Evolutionary conservation across 1,140 invertebrate genomes (phyloP), one percentile per base, ranked within the genome.

Genomic region (Bombus confusus): DNA sequence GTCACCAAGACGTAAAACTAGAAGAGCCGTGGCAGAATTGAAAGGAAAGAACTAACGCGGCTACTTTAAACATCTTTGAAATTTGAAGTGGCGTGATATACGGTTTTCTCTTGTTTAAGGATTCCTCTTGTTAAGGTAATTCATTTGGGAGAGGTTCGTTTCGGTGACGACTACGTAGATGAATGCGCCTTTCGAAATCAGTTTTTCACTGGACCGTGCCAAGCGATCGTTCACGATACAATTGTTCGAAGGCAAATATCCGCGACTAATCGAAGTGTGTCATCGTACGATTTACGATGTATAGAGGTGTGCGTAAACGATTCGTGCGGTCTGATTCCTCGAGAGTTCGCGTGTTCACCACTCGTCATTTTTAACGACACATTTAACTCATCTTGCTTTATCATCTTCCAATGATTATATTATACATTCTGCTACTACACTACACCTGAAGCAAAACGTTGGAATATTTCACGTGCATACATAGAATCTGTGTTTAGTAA

Each of bases 191-290:
- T 80, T 80, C 88, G 83, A 90, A 90, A 88, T 74, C 87, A 81
- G 59, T 82, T 91, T 83, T 75, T 90, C 88, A 75, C 64, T 72
- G 80, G 64, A 85, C 52, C 81, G 90, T 88, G 83, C 82, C 85
- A 59, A 71, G 64, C 91, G 86, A 89, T 89, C 83, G 75, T 62
- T 87, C 77, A 43, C 86, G 85, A 90, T 90, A 86, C 90, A 80
- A 92, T 92, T 92, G 91, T 92, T 87, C 82, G 69, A 80, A 86
- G 76, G 83, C 89, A 91, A 91, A 91, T 91, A 90, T 87, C 89
- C 91, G 90, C 85, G 90, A 92, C 89, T 90, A 91, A 92, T 92
- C 91, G 89, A 88, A 91, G 39, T 88, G 66, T 91, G 89, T 87
- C 90, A 91, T 90, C 88, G 79, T 41, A n/a, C 75, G 75, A 86